Conservation (phyloP, 92 coral and sea anemone species). For the Anthopleura xanthogrammica region DNA sequence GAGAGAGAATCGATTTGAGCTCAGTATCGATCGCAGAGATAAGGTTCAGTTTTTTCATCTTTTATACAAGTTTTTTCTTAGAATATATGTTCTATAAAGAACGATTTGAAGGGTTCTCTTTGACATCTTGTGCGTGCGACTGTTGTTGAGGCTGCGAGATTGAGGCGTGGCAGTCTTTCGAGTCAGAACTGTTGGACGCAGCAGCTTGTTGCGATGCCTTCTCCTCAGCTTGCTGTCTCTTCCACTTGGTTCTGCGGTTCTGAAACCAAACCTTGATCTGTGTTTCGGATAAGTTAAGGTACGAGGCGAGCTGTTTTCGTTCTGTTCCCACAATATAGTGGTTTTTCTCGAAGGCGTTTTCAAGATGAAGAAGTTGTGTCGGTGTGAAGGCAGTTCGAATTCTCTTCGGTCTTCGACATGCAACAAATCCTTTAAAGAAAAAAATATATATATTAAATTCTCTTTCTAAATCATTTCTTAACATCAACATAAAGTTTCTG, state of each 20-base stretch:
- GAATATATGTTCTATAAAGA: neutral
- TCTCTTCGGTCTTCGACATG: conserved; percentile 85
- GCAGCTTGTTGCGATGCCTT: conserved; percentile 59
- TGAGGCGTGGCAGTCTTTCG: conserved; percentile 63
- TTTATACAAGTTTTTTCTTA: conserved; percentile 11
- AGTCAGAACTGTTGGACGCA: conserved; percentile 23
- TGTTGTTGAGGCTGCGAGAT: conserved; percentile 25
- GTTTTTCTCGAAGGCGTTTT: conserved; percentile 94
- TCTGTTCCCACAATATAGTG: conserved; percentile 95
- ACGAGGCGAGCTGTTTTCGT: conserved; percentile 86
- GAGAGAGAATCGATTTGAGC: neutral
- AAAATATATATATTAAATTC: neutral
- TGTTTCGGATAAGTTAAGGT: conserved; percentile 85
- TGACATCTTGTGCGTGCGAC: conserved; percentile 17
- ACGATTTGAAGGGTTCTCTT: neutral
- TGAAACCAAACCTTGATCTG: conserved; percentile 98
- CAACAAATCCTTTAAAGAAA: conserved; percentile 64
- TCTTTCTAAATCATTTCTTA: neutral
- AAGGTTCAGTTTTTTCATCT: neutral
- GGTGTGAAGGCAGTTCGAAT: conserved; percentile 93
- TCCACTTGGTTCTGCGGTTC: conserved; percentile 89
- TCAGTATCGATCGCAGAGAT: neutral
- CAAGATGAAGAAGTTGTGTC: conserved; percentile 86
- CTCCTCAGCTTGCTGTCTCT: conserved; percentile 87
- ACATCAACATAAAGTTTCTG: neutral